Evolutionary conservation across 2,797 vertebrate species (phyloP), one percentile per base, ranked within the genome.

Genomic region (Brachyrhaphis roseni): DNA sequence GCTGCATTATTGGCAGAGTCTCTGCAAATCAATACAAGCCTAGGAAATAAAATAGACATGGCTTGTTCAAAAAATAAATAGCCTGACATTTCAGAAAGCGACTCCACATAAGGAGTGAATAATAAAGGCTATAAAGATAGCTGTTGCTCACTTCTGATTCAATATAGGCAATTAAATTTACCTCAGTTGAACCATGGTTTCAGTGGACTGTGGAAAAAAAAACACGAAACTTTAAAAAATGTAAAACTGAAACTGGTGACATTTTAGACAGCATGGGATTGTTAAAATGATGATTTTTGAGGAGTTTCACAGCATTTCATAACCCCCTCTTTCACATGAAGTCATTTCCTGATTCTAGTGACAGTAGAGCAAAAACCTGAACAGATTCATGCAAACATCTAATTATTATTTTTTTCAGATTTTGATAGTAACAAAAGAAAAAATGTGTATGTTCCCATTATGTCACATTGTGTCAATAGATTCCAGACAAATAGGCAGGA

Each of bases 11-110:
- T 34, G 46, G 20, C 49, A 74, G 53, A 49, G 51, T 28, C 34
- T 39, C 49, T 53, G 49, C 47, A 74, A 46, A 74, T 74, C 73
- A 41, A 74, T 74, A 74, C 34, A 74, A 55, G 51, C 20, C 49
- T 74, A 8, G 3, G 28, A 55, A 74, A 55, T 16, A 23, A 55
- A 53, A 74, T n/a, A 26, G 20, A 39, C 31, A 53, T 10, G 12
- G 49, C 31, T 53, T 39, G 47, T 74, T 36, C 47, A 53, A 74
- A 74, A 64, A 41, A 74, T 16, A 41, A 55, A 74, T 53, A n/a
- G 20, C 36, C 34, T 55, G 49, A 51, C 73, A 55, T 55, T 74
- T 74, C 23, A 55, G 20, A 39, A 39, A 31, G 45, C 8, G n/a
- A 20, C n/a, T 49, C 46, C 41, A 31, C 3, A 45, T 16, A 74